Conservation (phyloP, 2,888 invertebrate species). For the Yponomeuta evonymella region DNA sequence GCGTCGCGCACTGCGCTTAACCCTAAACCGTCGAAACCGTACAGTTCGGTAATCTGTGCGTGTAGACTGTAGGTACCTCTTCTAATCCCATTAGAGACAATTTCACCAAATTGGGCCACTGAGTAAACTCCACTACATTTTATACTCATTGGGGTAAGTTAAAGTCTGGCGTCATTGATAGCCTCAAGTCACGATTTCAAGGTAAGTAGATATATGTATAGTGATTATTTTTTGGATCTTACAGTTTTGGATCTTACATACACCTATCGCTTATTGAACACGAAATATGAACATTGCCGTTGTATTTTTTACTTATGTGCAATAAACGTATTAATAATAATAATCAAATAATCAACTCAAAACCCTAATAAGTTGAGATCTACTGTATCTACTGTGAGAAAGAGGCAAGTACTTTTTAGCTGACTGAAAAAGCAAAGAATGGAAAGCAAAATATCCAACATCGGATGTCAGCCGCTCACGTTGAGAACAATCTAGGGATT, state of each 20-base stretch:
- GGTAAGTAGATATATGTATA: neutral
- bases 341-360: no score
- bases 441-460: neutral
- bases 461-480: neutral
- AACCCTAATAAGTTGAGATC: neutral
- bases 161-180: neutral
- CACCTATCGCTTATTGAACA: no score
- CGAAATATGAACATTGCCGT: no score
- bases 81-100: constrained; percentile 57
- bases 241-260: neutral
- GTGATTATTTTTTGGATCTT: neutral
- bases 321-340: no score
- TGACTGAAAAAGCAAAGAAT: no score
- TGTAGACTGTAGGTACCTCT: constrained; percentile 34
- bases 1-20: constrained; percentile 44
- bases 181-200: neutral
- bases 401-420: no score
- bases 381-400: no score
- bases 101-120: constrained; percentile 47
- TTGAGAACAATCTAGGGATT: constrained; percentile 34
- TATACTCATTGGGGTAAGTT: neutral
- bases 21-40: constrained; percentile 70
- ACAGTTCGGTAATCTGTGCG: constrained; percentile 61
- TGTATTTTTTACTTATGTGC: no score
- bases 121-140: constrained; percentile 16